These are phyloP conservation scores for Mastacembelus armatus DNA, from an alignment of 2,797 vertebrate genomes.

Conservation along the genomic window DNA sequence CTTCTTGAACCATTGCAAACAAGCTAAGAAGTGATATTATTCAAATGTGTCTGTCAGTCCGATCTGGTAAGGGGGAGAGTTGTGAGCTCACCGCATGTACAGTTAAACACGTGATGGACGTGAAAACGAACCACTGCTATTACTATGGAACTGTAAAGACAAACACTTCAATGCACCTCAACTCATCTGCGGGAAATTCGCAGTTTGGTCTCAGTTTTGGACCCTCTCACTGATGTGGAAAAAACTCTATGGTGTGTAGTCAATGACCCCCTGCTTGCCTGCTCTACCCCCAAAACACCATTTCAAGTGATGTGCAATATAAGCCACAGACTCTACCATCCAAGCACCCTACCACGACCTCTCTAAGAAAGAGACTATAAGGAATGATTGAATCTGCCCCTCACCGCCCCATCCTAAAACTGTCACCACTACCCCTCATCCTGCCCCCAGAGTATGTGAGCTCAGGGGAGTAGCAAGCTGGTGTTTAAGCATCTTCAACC, in stretches of 20 bases:
- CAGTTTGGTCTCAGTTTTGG: slow-evolving; percentile 69
- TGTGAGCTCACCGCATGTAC: slow-evolving; percentile 51
- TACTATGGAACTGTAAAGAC: slow-evolving; percentile 74
- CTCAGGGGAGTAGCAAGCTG: slow-evolving; percentile 72
- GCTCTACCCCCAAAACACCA: slow-evolving; percentile 63
- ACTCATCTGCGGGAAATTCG: slow-evolving; percentile 56
- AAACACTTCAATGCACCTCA: slow-evolving; percentile 74
- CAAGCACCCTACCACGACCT: slow-evolving; percentile 59
- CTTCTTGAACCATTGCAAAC: slow-evolving; percentile 73
- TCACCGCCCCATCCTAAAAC: slow-evolving; percentile 32
- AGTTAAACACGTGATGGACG: slow-evolving; percentile 52
- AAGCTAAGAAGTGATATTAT: slow-evolving; percentile 68
- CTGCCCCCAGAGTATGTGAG: slow-evolving; percentile 50
- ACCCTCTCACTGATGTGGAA: slow-evolving; percentile 71
- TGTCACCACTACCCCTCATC: slow-evolving; percentile 66
- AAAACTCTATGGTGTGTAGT: slow-evolving; percentile 63
- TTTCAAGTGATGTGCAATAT: slow-evolving; percentile 86
- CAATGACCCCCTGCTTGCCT: background rate
- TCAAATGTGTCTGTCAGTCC: slow-evolving; percentile 71
- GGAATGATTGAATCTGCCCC: slow-evolving; percentile 59
- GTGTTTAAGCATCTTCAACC: slow-evolving; percentile 65
- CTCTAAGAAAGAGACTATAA: slow-evolving; percentile 51
- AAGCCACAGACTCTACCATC: slow-evolving; percentile 85
- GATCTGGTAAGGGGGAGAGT: slow-evolving; percentile 27
- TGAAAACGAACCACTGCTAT: slow-evolving; percentile 81